Evolutionary conservation across 1,140 invertebrate species (phyloP).

Genomic region (Ganaspis sp.): DNA sequence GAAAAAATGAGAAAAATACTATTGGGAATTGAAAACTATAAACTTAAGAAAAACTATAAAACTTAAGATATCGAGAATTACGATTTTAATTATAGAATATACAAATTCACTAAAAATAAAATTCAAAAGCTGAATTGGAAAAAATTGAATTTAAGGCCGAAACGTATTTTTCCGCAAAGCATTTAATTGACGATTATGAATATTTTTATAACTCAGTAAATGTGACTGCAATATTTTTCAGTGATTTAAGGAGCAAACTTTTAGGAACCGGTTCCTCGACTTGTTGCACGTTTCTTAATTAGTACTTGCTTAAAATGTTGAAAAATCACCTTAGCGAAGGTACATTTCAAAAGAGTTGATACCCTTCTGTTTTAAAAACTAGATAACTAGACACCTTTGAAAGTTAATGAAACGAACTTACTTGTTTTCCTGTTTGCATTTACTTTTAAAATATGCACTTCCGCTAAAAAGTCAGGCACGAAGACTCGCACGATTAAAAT

Average conservation of each 20-base stretch:
- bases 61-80: too few species aligned
- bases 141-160: too few species aligned
- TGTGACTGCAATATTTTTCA: neutral
- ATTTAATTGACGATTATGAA: too few species aligned
- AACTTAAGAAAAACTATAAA: too few species aligned
- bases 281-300: neutral
- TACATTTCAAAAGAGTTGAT: neutral
- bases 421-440: constrained; percentile 6
- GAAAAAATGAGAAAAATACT: too few species aligned
- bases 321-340: neutral
- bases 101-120: too few species aligned
- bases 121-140: too few species aligned
- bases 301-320: neutral
- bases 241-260: neutral
- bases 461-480: constrained; percentile 24
- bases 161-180: too few species aligned
- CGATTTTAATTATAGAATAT: too few species aligned
- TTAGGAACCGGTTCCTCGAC: neutral
- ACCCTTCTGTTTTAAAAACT: neutral
- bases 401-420: constrained; percentile 19
- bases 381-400: constrained; percentile 9
- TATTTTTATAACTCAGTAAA: neutral
- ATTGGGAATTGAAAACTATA: too few species aligned
- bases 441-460: constrained; percentile 21
- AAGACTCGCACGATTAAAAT: constrained; percentile 23